Conservation (phyloP, 2,797 vertebrate species). For the Sebastes oblongus region DNA sequence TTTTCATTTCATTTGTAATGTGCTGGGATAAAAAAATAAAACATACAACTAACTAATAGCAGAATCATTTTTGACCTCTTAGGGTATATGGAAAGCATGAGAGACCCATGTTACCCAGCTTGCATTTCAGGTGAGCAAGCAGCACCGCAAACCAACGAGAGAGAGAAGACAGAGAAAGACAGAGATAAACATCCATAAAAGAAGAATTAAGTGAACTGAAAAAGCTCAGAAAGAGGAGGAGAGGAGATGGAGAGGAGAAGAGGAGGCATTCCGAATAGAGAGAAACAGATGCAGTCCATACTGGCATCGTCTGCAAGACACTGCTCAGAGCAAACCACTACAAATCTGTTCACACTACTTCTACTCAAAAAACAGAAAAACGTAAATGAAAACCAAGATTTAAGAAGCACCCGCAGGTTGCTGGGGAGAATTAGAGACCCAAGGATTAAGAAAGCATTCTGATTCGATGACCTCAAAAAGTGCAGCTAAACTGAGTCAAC, state of each 20-base stretch:
- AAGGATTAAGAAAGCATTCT: constrained; percentile 32
- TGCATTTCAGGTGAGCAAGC: constrained; percentile 73
- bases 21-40: background rate
- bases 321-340: constrained; percentile 72
- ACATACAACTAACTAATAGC: background rate
- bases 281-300: constrained; percentile 76
- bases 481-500: constrained; percentile 56
- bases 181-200: constrained; percentile 75
- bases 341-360: constrained; percentile 58
- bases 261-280: constrained; percentile 77
- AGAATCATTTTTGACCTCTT: background rate
- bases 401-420: constrained; percentile 75
- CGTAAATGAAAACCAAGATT: constrained; percentile 57
- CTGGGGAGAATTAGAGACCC: constrained; percentile 56
- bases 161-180: constrained; percentile 48
- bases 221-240: constrained; percentile 55
- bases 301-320: constrained; percentile 81
- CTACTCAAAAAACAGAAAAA: constrained; percentile 71
- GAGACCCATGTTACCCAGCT: constrained; percentile 79
- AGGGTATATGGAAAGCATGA: background rate
- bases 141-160: constrained; percentile 65
- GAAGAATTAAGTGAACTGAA: constrained; percentile 57
- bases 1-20: background rate
- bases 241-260: constrained; percentile 42
- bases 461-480: constrained; percentile 49